phyloP scores from a whole-genome alignment of 2,888 invertebrate genomes.

The Agriopis aurantiaria region DNA sequence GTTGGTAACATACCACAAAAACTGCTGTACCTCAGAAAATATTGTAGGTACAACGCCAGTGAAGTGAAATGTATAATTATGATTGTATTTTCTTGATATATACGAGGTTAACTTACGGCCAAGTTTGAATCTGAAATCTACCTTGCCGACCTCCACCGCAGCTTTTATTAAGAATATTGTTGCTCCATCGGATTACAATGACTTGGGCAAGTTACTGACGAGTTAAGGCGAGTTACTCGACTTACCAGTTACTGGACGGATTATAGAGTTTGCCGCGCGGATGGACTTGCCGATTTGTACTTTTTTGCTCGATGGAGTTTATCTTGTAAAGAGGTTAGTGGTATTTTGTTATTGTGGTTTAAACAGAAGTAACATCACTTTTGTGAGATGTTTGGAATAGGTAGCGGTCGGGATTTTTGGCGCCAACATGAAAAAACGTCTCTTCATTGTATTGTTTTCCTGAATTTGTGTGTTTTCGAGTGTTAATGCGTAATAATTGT shows the following conservation, averaged over 20 bases:
- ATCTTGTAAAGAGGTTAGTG: conserved; percentile 25
- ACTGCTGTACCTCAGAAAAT: too few species aligned
- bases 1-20: too few species aligned
- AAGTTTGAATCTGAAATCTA: conserved; percentile 17
- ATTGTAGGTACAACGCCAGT: too few species aligned
- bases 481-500: too few species aligned
- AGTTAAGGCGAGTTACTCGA: conserved; percentile 31
- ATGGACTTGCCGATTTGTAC: conserved; percentile 27
- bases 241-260: conserved; percentile 30
- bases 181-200: conserved; percentile 38
- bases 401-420: too few species aligned
- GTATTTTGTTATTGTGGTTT: not conserved
- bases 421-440: too few species aligned
- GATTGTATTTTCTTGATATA: too few species aligned
- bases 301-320: conserved; percentile 15
- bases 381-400: not conserved
- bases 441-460: too few species aligned
- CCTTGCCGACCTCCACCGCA: conserved; percentile 13
- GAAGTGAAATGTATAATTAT: too few species aligned
- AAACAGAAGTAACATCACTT: not conserved
- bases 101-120: too few species aligned
- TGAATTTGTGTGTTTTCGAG: too few species aligned
- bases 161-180: conserved; percentile 40
- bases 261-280: conserved; percentile 34
- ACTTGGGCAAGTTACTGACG: conserved; percentile 32